Conservation (phyloP, 2,113 vertebrate genomes). For the Cervus canadensis region DNA sequence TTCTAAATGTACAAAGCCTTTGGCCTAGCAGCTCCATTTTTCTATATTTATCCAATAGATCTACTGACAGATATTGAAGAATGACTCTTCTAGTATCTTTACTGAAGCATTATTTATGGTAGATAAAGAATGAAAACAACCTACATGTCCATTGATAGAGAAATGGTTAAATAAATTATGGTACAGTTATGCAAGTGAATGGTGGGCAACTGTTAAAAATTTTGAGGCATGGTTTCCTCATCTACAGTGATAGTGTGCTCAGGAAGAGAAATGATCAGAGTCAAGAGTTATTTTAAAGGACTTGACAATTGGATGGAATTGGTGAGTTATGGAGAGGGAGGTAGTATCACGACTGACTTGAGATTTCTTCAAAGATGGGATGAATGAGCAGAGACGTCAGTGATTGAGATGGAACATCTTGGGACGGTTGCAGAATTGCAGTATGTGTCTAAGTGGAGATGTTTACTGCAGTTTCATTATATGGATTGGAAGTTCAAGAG, state of each 20-base stretch:
- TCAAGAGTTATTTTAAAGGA: not conserved
- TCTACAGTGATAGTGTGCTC: not conserved
- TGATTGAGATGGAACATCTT: not conserved
- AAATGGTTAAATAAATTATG: not conserved
- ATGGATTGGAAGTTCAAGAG: not conserved
- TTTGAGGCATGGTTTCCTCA: not conserved
- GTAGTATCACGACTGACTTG: not conserved
- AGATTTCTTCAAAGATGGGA: not conserved
- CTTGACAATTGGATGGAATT: not conserved
- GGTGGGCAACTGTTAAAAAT: not conserved
- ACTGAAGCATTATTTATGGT: not conserved
- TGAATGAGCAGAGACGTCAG: not conserved
- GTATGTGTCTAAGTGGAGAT: not conserved
- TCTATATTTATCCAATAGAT: conserved; percentile 1
- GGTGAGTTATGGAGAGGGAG: not conserved
- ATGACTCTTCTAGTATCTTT: not conserved
- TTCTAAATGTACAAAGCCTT: conserved; percentile 24
- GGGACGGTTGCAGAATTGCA: not conserved
- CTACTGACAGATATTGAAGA: not conserved
- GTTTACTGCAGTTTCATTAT: not conserved
- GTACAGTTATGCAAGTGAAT: not conserved
- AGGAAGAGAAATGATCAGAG: not conserved
- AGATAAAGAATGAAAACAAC: not conserved
- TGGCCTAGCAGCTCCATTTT: not conserved
- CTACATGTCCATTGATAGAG: not conserved